phyloP scores from a whole-genome alignment of 2,888 invertebrate genomes.

The Carpatolechia fugitivella region DNA sequence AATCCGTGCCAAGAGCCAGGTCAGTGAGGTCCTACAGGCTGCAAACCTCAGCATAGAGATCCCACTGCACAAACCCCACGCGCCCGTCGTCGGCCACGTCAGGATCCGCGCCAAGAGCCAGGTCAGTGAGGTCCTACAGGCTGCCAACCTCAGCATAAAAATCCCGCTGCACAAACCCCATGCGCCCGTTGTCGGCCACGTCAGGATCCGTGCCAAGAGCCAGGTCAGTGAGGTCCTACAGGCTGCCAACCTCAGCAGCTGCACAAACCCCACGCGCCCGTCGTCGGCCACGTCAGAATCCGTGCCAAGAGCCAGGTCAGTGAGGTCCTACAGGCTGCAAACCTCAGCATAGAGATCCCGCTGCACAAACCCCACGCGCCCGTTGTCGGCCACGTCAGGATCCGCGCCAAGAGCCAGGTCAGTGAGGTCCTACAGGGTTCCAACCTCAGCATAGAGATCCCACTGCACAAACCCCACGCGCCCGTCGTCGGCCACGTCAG shows the following conservation, averaged over 20 bases:
- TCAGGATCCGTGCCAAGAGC: conserved; percentile 98
- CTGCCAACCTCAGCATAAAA: conserved; percentile 95
- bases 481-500: conserved; percentile 98
- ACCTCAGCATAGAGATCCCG: no score
- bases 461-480: conserved; percentile 90
- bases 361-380: conserved; percentile 92
- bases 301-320: conserved; percentile 97
- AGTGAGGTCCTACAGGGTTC: conserved; percentile 52
- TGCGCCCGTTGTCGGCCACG: conserved; percentile 96
- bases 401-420: conserved; percentile 98
- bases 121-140: conserved; percentile 77
- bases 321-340: no score
- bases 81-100: conserved; percentile 97
- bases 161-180: conserved; percentile 92
- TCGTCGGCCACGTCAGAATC: conserved; percentile 98
- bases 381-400: conserved; percentile 98
- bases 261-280: conserved; percentile 91
- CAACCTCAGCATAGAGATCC: conserved; percentile 98
- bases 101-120: conserved; percentile 99
- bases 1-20: conserved; percentile 99
- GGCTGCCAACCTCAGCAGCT: conserved; percentile 56
- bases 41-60: conserved; percentile 99
- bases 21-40: no score
- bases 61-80: conserved; percentile 90
- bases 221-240: conserved; percentile 86